phyloP scores from a whole-genome alignment of 2,113 vertebrate species.

The Notothenia rossii region DNA sequence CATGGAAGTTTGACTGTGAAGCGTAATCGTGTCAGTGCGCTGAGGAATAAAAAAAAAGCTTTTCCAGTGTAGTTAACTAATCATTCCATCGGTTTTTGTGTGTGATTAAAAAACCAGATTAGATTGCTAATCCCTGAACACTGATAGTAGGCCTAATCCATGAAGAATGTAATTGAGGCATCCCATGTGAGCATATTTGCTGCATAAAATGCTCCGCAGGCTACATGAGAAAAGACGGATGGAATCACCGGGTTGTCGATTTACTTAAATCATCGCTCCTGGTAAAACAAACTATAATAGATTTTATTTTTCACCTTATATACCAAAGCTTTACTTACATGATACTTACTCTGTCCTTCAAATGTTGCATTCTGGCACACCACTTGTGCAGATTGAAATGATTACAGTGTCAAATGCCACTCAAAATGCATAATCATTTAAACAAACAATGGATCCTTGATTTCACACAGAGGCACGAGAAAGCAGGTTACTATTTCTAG shows the following conservation, averaged over 20 bases:
- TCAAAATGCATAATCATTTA: neutral
- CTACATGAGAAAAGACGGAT: constrained; percentile 14
- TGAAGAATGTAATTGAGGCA: constrained; percentile 35
- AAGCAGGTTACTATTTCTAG: neutral
- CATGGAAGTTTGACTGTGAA: constrained; percentile 57
- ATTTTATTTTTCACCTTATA: constrained; percentile 38
- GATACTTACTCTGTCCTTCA: neutral
- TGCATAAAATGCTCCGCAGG: constrained; percentile 38
- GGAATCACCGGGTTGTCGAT: constrained; percentile 51
- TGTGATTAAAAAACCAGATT: constrained; percentile 58
- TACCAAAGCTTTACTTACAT: neutral
- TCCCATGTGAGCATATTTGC: constrained; percentile 40
- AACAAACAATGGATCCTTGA: neutral
- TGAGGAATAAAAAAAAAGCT: constrained; percentile 26
- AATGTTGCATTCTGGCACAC: neutral
- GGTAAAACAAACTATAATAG: constrained; percentile 46
- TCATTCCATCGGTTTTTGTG: constrained; percentile 53
- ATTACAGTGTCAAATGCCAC: neutral
- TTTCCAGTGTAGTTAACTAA: constrained; percentile 55
- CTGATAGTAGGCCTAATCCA: constrained; percentile 45
- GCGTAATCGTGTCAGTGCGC: constrained; percentile 26
- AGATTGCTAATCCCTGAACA: constrained; percentile 45
- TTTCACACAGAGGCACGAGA: neutral
- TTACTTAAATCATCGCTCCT: constrained; percentile 53
- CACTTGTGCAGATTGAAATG: neutral